Evolutionary conservation across 2,113 vertebrate species (phyloP).

Genomic region (Onychostoma macrolepis): DNA sequence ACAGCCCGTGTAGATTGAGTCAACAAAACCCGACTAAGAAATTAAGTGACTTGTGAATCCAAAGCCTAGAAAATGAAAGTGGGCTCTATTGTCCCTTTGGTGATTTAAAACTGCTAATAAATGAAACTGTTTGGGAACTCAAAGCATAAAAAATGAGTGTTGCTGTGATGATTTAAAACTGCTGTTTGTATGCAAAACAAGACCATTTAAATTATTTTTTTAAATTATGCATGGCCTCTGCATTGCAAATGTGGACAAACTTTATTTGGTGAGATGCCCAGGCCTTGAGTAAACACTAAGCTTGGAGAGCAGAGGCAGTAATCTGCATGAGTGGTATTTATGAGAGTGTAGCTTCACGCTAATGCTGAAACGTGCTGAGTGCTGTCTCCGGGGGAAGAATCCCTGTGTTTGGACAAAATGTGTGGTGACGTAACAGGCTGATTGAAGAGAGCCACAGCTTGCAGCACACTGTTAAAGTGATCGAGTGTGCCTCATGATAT

Average conservation of each 20-base stretch:
- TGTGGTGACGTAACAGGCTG: constrained; percentile 66
- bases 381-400: constrained; percentile 32
- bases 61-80: constrained; percentile 3
- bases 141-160: neutral
- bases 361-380: constrained; percentile 33
- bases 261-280: constrained; percentile 45
- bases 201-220: neutral
- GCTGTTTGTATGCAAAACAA: neutral
- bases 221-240: neutral
- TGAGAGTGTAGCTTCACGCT: constrained; percentile 22
- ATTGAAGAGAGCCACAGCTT: constrained; percentile 51
- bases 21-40: neutral
- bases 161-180: neutral
- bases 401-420: constrained; percentile 41
- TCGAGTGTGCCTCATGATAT: constrained; percentile 66
- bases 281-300: constrained; percentile 43
- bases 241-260: constrained; percentile 36
- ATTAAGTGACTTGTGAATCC: neutral
- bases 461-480: constrained; percentile 67
- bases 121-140: neutral
- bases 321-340: constrained; percentile 49
- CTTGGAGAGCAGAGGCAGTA: constrained; percentile 38
- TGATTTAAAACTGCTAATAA: constrained; percentile 2
- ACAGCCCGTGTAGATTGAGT: neutral
- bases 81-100: neutral